phyloP scores from a whole-genome alignment of 2,888 invertebrate genomes.

The Drosophila multiciliata region DNA sequence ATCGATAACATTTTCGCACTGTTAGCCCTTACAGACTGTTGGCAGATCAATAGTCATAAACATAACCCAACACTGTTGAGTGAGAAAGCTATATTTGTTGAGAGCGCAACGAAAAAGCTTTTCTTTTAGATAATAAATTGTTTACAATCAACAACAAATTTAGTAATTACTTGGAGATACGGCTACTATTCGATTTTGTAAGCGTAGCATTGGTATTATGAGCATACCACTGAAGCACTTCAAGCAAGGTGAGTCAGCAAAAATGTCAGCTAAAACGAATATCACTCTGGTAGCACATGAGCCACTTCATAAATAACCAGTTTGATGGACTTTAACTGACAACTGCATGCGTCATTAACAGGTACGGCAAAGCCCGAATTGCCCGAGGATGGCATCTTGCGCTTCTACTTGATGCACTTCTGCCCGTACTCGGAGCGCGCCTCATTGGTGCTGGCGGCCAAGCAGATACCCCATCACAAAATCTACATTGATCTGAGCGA shows the following conservation, averaged over 20 bases:
- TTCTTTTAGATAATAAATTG: conserved; percentile 14
- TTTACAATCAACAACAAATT: conserved; percentile 9
- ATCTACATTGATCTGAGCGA: conserved; percentile 90
- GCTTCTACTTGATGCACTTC: conserved; percentile 93
- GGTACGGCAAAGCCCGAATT: conserved; percentile 89
- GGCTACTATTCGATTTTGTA: neutral
- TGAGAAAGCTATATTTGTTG: conserved; percentile 32
- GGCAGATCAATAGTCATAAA: conserved; percentile 5
- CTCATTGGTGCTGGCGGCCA: conserved; percentile 91
- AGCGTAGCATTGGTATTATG: conserved; percentile 42
- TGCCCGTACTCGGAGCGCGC: conserved; percentile 93
- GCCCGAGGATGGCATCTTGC: conserved; percentile 87
- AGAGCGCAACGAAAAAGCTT: conserved; percentile 1
- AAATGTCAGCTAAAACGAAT: conserved; percentile 37
- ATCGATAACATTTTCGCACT: conserved; percentile 11
- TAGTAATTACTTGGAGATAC: neutral
- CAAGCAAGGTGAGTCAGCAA: conserved; percentile 59
- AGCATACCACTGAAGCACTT: conserved; percentile 65
- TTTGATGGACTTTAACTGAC: neutral
- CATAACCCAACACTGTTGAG: neutral
- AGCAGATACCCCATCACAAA: conserved; percentile 91
- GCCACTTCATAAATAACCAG: conserved; percentile 3
- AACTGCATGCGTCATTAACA: conserved; percentile 77
- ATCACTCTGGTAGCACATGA: neutral
- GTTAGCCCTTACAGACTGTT: conserved; percentile 9